A percentile compares a stretch with the other conserved stretches of the same genome.
These are phyloP conservation scores for Ecliptopera silaceata DNA, from an alignment of 2,888 invertebrate genomes.

Conservation along the genomic window DNA sequence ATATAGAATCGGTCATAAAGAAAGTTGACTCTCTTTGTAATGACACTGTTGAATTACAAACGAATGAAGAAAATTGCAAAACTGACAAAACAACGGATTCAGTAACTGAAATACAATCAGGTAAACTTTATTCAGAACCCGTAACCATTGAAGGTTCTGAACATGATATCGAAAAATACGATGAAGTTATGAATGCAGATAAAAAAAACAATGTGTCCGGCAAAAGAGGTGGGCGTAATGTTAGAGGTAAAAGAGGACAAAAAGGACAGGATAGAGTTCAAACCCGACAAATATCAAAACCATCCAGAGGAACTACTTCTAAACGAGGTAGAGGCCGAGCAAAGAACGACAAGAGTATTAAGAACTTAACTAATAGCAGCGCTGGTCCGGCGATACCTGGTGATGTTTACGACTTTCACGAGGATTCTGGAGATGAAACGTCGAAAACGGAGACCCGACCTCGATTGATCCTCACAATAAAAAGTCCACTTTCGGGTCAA, in stretches of 20 bases:
- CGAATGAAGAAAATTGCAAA: constrained; percentile 34
- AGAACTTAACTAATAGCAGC: constrained; percentile 72
- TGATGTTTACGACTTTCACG: constrained; percentile 95
- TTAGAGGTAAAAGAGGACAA: constrained; percentile 71
- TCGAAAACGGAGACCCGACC: constrained; percentile 84
- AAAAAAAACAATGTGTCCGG: constrained; percentile 42
- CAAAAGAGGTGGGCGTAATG: constrained; percentile 71
- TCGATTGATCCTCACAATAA: constrained; percentile 91
- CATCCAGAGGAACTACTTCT: constrained; percentile 61
- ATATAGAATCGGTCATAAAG: constrained; percentile 92
- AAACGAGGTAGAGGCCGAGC: constrained; percentile 79
- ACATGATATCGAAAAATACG: constrained; percentile 34
- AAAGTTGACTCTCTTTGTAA: constrained; percentile 87
- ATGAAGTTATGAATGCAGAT: constrained; percentile 44
- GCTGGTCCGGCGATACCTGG: constrained; percentile 83
- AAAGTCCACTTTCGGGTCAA: constrained; percentile 84
- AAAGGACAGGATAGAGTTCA: constrained; percentile 69
- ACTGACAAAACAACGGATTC: constrained; percentile 14
- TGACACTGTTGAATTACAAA: constrained; percentile 55
- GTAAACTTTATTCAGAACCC: constrained; percentile 11
- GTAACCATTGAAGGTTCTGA: constrained; percentile 37
- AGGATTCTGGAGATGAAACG: constrained; percentile 92
- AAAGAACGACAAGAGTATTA: constrained; percentile 80
- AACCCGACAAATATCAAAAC: constrained; percentile 74
- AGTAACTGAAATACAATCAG: constrained; percentile 16